Evolutionary conservation across 2,888 invertebrate species (phyloP).

Genomic region (Acholoe squamosa): DNA sequence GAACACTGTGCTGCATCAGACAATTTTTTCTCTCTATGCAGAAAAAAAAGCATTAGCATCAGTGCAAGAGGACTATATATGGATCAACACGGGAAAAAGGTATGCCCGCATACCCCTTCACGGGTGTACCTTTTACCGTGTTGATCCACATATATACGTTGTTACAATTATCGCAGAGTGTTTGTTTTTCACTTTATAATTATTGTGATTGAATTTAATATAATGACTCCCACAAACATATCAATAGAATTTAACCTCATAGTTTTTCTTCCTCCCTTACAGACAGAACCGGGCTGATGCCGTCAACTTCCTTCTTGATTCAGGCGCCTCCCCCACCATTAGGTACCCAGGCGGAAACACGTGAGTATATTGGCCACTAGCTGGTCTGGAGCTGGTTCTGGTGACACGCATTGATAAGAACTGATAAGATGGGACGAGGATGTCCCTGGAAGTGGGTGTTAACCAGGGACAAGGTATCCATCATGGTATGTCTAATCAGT

Average conservation of each 20-base stretch:
- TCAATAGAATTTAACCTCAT: neutral
- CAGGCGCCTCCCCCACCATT: constrained; percentile 79
- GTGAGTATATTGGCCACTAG: constrained; percentile 72
- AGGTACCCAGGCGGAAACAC: constrained; percentile 79
- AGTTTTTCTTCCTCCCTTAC: neutral
- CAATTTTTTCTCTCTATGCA: too few species aligned
- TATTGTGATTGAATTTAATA: neutral
- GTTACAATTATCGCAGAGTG: neutral
- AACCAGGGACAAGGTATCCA: too few species aligned
- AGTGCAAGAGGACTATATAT: neutral
- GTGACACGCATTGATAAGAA: too few species aligned
- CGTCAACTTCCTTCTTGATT: constrained; percentile 79
- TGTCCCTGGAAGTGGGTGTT: too few species aligned
- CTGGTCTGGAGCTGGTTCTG: too few species aligned
- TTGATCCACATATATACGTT: too few species aligned
- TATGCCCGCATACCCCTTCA: too few species aligned
- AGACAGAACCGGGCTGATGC: constrained; percentile 75
- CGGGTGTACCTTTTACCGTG: too few species aligned
- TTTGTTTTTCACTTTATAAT: neutral
- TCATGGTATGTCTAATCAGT: too few species aligned
- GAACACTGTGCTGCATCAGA: too few species aligned
- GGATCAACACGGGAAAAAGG: neutral
- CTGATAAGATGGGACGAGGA: too few species aligned
- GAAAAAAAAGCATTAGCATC: too few species aligned
- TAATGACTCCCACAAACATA: neutral